Evolutionary conservation across 1,140 invertebrate genomes (phyloP), one percentile per base, ranked within the genome.

Genomic region (Lysiphlebus fabarum): DNA sequence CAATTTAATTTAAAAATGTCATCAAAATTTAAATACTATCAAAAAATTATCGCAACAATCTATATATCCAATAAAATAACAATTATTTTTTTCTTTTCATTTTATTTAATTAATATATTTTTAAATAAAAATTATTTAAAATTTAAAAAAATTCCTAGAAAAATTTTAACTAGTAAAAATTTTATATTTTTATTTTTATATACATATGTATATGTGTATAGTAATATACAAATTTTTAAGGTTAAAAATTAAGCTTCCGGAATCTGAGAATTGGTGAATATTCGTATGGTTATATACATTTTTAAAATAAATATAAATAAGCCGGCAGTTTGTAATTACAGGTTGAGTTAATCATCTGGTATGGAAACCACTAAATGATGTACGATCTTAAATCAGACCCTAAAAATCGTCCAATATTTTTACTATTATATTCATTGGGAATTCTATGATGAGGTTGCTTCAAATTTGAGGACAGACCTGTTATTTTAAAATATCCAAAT

Each of bases 271-370:
- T 10, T 55, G 38, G 14, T 36, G n/a, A n/a, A n/a, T 57, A 40
- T n/a, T 38, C 37, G 37, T 57, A 33, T 10, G 17, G 26, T n/a
- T n/a, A 26, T 48, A 11, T 26, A 11, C 36, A 17, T 50, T 17
- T 41, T 49, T 36, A 44, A 37, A 44, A 53, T 55, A 60, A 49
- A 55, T 53, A n/a, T 41, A 60, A 60, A 44, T 60, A 60, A 53
- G 58, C 55, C 58, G 58, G 58, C 58, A 53, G 53, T 55, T 45
- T 47, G 37, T 60, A 53, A 60, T 60, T 60, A 60, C 58, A 60
- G 58, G 58, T 60, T 60, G 14, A n/a, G 53, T 60, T 60, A 60
- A 60, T 60, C 50, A 60, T 45, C 58, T 48, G 58, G 58, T 60
- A 54, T 53, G 50, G 37, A 1, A 36, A 12, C 26, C 26, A 10